Evolutionary conservation across 2,797 vertebrate species (phyloP), one percentile per base, ranked within the genome.

Genomic region (Loris lydekkerianus): DNA sequence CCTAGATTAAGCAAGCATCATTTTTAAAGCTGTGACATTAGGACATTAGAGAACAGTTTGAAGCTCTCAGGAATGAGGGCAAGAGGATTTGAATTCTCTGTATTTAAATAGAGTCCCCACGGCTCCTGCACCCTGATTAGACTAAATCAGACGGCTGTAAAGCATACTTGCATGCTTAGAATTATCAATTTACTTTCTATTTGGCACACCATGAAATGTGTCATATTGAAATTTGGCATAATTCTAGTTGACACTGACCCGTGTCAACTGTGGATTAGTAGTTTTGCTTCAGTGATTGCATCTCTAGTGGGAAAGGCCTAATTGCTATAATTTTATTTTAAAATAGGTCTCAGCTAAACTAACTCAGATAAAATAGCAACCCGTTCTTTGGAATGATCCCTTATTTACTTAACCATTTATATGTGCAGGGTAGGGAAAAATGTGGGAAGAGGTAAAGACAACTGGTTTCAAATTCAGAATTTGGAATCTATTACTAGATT

Each of bases 301-400:
- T 86, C 37, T 10, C 5, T 21, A 82, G 78, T 96, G 69, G 65
- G 31, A 95, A 96, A 96, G 83, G 53, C 58, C 85, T 97, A 88
- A 93, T 95, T 94, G 90, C 69, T 89, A 43, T 67, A 70, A 95
- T 94, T 96, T 95, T 86, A 94, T 96, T 97, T 94, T 94, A 86
- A 95, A 93, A 92, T 76, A 90, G 15, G 14, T 80, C 90, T 14
- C 34, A 67, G 29, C 25, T 73, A 94, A 94, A 87, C 23, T 76
- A 91, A 89, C 25, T 29, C 25, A 89, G 13, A 15, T 94, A 67
- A 83, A 96, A 86, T 69, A 10, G 67, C 34, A 95, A 49, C 3
- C 4, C 61, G 8, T 61, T 27, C 31, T 91, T 84, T 83, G 25
- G 34, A 87, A 75, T 78, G 65, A 94, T 46, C 29, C 20, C 25